Evolutionary conservation across 2,113 vertebrate species (phyloP).

Genomic region (Chloebia gouldiae): DNA sequence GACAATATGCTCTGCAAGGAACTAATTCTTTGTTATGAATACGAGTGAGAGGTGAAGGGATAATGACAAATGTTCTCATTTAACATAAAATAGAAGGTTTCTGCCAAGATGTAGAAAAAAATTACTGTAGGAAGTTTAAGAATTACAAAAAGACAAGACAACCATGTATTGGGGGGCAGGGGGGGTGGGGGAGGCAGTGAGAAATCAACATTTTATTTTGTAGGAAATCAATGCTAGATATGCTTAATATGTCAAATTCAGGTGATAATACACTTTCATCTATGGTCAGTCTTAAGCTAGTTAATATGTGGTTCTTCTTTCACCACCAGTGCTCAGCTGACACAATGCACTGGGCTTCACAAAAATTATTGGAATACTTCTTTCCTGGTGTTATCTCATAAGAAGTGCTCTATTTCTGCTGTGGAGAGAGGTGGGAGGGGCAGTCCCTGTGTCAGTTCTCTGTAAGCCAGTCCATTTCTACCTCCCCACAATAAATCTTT

Average conservation of each 20-base stretch:
- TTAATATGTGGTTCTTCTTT: not conserved
- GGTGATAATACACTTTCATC: not conserved
- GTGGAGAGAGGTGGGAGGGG: not conserved
- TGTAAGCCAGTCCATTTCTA: not conserved
- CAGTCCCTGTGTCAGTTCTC: not conserved
- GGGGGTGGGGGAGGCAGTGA: not conserved
- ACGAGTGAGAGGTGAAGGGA: not conserved
- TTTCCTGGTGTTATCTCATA: not conserved
- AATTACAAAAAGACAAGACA: not conserved
- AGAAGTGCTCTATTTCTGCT: not conserved
- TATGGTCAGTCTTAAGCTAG: not conserved
- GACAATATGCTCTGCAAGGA: not conserved
- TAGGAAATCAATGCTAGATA: not conserved
- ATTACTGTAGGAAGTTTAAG: not conserved
- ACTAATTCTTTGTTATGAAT: conserved; percentile 3
- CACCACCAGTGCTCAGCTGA: not conserved
- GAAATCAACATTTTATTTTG: not conserved
- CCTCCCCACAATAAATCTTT: not conserved
- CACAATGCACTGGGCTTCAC: not conserved
- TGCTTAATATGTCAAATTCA: not conserved
- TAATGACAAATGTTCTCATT: conserved; percentile 14
- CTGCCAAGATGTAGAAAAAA: not conserved
- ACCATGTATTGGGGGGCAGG: not conserved
- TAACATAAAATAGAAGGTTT: not conserved
- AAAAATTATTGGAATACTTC: not conserved